Percentiles rank a stretch among this genome's conserved stretches.
Evolutionary conservation across 2,888 invertebrate genomes (phyloP).

Genomic region (Drosophila ustulata): DNA sequence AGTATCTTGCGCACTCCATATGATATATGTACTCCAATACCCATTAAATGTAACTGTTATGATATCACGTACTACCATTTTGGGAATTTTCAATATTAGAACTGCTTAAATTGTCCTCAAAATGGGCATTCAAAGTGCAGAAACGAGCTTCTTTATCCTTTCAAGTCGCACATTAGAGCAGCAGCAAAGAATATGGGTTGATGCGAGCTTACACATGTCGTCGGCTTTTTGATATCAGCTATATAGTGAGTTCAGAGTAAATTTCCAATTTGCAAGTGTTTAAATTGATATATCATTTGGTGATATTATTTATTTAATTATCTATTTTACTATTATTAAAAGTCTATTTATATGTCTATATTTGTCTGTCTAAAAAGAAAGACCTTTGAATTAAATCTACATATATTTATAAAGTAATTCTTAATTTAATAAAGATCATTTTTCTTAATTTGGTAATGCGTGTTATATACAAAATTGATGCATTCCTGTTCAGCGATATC

Average conservation of each 20-base stretch:
- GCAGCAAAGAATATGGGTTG: conserved; percentile 13
- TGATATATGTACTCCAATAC: conserved; percentile 56
- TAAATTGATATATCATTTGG: no score
- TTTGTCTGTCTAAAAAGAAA: no score
- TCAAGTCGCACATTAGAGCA: conserved; percentile 29
- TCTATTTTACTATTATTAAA: no score
- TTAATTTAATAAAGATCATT: no score
- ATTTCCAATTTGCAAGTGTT: background rate
- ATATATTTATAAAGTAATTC: no score
- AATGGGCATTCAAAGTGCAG: conserved; percentile 62
- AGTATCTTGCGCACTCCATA: conserved; percentile 53
- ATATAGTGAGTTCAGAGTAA: background rate
- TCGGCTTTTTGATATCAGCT: no score
- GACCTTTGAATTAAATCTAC: no score
- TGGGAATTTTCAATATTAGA: conserved; percentile 81
- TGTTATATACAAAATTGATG: no score
- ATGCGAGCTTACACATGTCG: background rate
- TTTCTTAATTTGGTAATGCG: no score
- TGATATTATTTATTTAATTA: no score
- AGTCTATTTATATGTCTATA: no score
- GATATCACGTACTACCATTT: conserved; percentile 80
- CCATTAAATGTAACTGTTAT: conserved; percentile 81
- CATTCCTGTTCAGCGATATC: no score
- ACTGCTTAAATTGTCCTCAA: conserved; percentile 76
- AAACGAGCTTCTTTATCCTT: conserved; percentile 28